A percentile compares a stretch with the other conserved stretches of the same genome.
These are phyloP conservation scores for Apis cerana DNA, from an alignment of 1,140 invertebrate species.

Conservation along the genomic window DNA sequence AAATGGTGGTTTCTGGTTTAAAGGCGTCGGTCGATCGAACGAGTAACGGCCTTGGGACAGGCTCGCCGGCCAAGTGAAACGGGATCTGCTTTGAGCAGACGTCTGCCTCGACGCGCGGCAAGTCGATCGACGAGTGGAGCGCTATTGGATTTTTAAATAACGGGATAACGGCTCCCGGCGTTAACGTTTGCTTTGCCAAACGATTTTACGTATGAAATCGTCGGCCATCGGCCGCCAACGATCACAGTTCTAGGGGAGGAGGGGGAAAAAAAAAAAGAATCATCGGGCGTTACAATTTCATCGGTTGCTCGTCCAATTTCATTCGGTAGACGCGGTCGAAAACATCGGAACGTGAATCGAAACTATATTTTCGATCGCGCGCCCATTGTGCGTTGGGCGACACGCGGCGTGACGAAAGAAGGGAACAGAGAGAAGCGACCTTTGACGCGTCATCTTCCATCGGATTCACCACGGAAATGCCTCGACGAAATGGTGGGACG, in stretches of 20 bases:
- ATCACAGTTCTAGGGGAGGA: background rate
- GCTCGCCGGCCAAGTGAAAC: too few species aligned
- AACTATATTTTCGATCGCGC: background rate
- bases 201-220: background rate
- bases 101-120: too few species aligned
- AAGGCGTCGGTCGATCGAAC: too few species aligned
- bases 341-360: background rate
- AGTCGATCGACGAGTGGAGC: too few species aligned
- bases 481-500: background rate
- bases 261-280: too few species aligned
- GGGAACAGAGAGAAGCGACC: too few species aligned
- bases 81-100: too few species aligned
- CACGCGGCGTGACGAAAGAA: too few species aligned
- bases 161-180: background rate
- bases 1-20: background rate
- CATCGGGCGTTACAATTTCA: background rate
- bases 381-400: too few species aligned
- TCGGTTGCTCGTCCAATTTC: too few species aligned
- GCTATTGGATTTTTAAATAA: slow-evolving; percentile 9
- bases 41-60: too few species aligned
- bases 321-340: too few species aligned
- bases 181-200: background rate
- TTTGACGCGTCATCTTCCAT: background rate
- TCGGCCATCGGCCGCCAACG: slow-evolving; percentile 1
- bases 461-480: background rate